Base-by-base conservation (phyloP, 2,797 vertebrate genomes). In the Saxicola maurus region DNA sequence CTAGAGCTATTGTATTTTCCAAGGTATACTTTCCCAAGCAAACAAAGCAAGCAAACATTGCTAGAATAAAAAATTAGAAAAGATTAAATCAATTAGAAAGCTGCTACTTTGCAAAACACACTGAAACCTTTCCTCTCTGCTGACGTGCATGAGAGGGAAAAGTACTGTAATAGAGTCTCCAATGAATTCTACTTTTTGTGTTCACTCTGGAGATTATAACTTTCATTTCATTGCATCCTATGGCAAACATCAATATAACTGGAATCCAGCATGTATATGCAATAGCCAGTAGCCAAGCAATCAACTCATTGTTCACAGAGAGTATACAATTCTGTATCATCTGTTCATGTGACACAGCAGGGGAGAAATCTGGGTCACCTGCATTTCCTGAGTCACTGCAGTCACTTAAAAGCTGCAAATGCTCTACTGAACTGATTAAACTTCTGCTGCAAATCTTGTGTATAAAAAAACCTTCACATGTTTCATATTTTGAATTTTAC, bases 351-450 rank as follows among this genome's bases (percentile, higher is more conserved):
- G 62, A 81, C 62, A 66, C 45, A 59, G 52, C 59, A 83, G 66
- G 67, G 23, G 37, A 93, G 77, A 73, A 89, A 93, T 89, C 87
- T 86, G 77, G 80, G 82, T 93, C 77, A 81, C 69, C 56, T 93
- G 77, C 60, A 18, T 64, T 66, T 73, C 77, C 66, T 45, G 56
- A 89, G 42, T 79, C 87, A 87, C 40, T 66, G 52, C 48, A 56
- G 40, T 79, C 48, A 27, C 27, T 73, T 76, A 66, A 76, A 90
- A 83, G 71, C 52, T 56, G 35, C 0, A 10, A 85, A 86, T 35
- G 76, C 69, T 83, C 55, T 52, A 60, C 35, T 66, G 74, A 92
- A 76, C 71, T 49, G 59, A 79, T 89, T 73, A 38, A 87, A 79
- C 25, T 80, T 75, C 62, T 81, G 35, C 73, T 82, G 53, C 73